Evolutionary conservation across 2,888 invertebrate species (phyloP).

Genomic region (Leistus spinibarbis): DNA sequence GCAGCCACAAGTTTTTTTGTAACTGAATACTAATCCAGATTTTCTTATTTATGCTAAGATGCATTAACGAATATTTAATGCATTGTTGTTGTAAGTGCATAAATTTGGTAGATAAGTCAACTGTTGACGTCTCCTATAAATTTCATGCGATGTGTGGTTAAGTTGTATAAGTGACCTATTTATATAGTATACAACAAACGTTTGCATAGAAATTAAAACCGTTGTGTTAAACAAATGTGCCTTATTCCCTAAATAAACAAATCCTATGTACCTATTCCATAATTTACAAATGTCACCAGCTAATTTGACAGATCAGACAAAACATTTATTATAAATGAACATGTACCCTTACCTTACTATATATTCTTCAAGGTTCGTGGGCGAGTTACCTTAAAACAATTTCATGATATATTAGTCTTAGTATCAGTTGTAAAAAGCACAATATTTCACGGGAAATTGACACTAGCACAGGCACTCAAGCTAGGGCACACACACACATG

Average conservation of each 20-base stretch:
- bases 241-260: not conserved
- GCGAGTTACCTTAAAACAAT: not conserved
- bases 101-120: too few relatives aligned
- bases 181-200: too few relatives aligned
- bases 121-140: too few relatives aligned
- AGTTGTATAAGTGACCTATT: too few relatives aligned
- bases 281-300: constrained; percentile 1
- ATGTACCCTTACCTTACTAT: constrained; percentile 5
- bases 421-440: constrained; percentile 26
- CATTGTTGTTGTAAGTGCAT: too few relatives aligned
- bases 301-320: constrained; percentile 19
- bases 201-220: too few relatives aligned
- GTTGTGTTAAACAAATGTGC: too few relatives aligned
- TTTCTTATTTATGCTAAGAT: too few relatives aligned
- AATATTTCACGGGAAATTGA: constrained; percentile 25
- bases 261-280: not conserved
- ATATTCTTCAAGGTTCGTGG: constrained; percentile 5
- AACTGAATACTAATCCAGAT: too few relatives aligned
- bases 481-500: constrained; percentile 23
- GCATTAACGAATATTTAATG: too few relatives aligned
- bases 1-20: too few relatives aligned
- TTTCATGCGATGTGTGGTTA: too few relatives aligned
- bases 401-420: constrained; percentile 18
- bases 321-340: not conserved
- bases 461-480: constrained; percentile 32